Conservation (phyloP, 2,888 invertebrate species). For the Cosmorhoe ocellata region DNA sequence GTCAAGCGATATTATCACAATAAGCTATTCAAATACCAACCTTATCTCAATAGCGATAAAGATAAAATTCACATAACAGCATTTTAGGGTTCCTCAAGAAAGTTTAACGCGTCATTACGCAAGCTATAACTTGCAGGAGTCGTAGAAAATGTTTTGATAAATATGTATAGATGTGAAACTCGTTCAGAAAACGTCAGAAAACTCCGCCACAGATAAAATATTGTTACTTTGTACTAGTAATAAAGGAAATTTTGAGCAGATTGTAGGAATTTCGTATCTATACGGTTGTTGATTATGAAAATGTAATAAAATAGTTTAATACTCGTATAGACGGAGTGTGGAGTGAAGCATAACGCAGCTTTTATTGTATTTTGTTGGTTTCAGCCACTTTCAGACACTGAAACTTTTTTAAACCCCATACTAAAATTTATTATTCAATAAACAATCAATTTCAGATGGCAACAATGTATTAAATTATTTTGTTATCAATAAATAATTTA, state of each 20-base stretch:
- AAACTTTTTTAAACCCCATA: too few species aligned
- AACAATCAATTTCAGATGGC: too few species aligned
- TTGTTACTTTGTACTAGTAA: too few species aligned
- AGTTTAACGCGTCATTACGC: conserved; percentile 54
- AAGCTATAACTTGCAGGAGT: conserved; percentile 55
- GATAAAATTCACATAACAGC: conserved; percentile 36
- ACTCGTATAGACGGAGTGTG: conserved; percentile 16
- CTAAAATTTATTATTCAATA: too few species aligned
- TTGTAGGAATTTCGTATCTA: conserved; percentile 4
- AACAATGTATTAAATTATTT: too few species aligned
- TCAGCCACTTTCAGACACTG: not conserved
- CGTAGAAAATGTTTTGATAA: conserved; percentile 42
- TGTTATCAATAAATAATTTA: too few species aligned
- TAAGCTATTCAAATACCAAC: conserved; percentile 1
- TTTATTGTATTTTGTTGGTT: conserved; percentile 10
- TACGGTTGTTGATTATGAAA: not conserved
- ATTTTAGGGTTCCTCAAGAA: conserved; percentile 41
- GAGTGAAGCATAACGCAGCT: conserved; percentile 8
- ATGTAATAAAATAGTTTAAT: conserved; percentile 18
- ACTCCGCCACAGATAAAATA: too few species aligned
- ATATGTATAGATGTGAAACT: conserved; percentile 16
- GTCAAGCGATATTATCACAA: conserved; percentile 1
- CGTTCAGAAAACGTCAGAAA: not conserved
- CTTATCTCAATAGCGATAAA: conserved; percentile 37
- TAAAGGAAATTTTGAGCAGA: too few species aligned